Evolutionary conservation across 2,797 vertebrate genomes (phyloP).

Genomic region (Podarcis siculus): DNA sequence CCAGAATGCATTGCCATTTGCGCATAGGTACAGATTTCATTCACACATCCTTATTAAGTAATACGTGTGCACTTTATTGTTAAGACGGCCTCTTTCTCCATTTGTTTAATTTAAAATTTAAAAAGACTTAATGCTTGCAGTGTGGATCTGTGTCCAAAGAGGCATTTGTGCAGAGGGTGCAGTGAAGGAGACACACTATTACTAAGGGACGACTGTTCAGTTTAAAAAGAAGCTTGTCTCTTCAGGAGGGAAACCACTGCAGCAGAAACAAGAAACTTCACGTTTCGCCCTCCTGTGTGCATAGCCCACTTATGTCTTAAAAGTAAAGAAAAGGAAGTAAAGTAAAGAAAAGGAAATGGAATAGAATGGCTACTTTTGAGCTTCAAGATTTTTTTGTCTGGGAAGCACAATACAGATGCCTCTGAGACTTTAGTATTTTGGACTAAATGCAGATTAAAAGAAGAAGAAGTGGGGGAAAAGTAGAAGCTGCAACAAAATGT

Average conservation of each 20-base stretch:
- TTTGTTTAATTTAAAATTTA: constrained; percentile 38
- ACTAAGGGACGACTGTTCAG: constrained; percentile 1
- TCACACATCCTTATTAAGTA: constrained; percentile 78
- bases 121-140: neutral
- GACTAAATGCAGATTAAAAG: too few species aligned
- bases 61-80: constrained; percentile 57
- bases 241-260: neutral
- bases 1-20: constrained; percentile 92
- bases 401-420: constrained; percentile 38
- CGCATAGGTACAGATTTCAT: constrained; percentile 92
- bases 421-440: constrained; percentile 41
- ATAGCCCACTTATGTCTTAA: neutral
- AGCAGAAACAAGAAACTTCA: neutral
- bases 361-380: neutral
- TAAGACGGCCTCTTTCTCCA: constrained; percentile 58
- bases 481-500: neutral
- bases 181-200: neutral
- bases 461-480: neutral
- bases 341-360: neutral
- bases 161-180: neutral
- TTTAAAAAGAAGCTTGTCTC: constrained; percentile 1
- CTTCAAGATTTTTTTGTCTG: constrained; percentile 53
- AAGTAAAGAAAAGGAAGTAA: neutral
- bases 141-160: neutral
- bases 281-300: neutral